Evolutionary conservation across 2,113 vertebrate species (phyloP), one percentile per base, ranked within the genome.

Genomic region (Amia ocellicauda): DNA sequence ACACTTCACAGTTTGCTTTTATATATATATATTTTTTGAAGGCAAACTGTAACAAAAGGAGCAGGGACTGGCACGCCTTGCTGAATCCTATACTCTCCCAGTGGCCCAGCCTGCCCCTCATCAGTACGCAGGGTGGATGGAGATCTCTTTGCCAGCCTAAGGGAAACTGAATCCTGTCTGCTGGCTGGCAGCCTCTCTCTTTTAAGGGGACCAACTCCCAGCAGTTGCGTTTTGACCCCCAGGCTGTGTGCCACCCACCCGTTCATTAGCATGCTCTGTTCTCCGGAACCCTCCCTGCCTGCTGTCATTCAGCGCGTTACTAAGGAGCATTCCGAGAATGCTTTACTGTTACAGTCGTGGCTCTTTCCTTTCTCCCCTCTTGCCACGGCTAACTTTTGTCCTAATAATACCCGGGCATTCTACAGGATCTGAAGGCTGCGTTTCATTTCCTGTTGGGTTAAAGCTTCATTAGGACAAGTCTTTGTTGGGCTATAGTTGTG

Each of bases 151-250:
- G 11, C 49, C 11, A 36, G 31, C 11, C 31, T 36, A 36, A 36
- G 11, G 31, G 5, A 36, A 36, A 36, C 31, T 36, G 31, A 36
- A 36, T 36, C 31, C 31, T 11, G 11, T 36, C 31, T 36, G 31
- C 31, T 36, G 31, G 47, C 27, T 76, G 72, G 74, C 76, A 74
- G 58, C 57, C 70, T 71, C 62, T 71, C 63, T 3, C 58, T 76
- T 61, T n/a, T 71, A 61, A 17, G 62, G 17, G 67, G 74, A 71
- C 59, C 36, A 55, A 58, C 36, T 64, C 67, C 67, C 59, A 64
- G 73, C 64, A 80, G 80, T 71, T 75, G 45, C 24, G 71, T 22
- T 29, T 64, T 69, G 70, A 75, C 71, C 74, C 41, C 0, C 47
- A 69, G 78, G 76, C 62, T 31, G 49, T 28, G 74, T 75, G 66